A percentile compares a stretch with the other conserved stretches of the same genome.
phyloP scores from a whole-genome alignment of 1,140 invertebrate species.

The Nautilus pompilius region DNA sequence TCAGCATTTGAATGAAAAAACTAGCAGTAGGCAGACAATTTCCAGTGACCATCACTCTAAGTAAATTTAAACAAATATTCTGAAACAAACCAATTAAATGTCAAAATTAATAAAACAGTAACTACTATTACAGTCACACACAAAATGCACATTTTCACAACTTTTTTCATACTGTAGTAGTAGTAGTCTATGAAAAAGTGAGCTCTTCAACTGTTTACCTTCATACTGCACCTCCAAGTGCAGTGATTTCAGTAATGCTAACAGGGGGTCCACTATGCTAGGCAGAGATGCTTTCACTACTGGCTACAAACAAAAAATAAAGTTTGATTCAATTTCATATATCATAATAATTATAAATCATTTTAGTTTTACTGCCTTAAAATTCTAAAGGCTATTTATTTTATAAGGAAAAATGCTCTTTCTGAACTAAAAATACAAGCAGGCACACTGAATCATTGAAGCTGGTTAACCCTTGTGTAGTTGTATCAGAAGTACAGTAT shows the following conservation, averaged over 20 bases:
- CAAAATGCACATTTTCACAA: neutral
- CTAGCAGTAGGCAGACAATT: neutral
- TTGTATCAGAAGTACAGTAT: too few relatives aligned
- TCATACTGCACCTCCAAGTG: constrained; percentile 56
- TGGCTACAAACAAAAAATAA: constrained; percentile 35
- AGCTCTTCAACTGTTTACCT: constrained; percentile 26
- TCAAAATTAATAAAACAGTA: neutral
- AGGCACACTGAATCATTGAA: too few relatives aligned
- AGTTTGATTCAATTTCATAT: too few relatives aligned
- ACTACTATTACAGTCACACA: neutral
- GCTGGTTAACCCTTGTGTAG: too few relatives aligned
- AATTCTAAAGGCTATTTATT: too few relatives aligned
- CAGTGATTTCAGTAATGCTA: constrained; percentile 47
- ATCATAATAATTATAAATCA: too few relatives aligned
- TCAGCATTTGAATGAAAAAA: too few relatives aligned
- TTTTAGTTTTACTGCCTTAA: too few relatives aligned
- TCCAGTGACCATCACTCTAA: neutral
- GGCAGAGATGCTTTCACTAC: constrained; percentile 47
- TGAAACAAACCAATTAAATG: neutral
- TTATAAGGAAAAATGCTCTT: too few relatives aligned
- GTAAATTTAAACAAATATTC: neutral
- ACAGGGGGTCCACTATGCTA: constrained; percentile 50
- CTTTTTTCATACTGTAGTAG: neutral
- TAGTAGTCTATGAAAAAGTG: neutral
- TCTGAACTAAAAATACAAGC: too few relatives aligned